These are phyloP conservation scores for Lepidochrysops patricia DNA, from an alignment of 2,888 invertebrate genomes.

Conservation along the genomic window DNA sequence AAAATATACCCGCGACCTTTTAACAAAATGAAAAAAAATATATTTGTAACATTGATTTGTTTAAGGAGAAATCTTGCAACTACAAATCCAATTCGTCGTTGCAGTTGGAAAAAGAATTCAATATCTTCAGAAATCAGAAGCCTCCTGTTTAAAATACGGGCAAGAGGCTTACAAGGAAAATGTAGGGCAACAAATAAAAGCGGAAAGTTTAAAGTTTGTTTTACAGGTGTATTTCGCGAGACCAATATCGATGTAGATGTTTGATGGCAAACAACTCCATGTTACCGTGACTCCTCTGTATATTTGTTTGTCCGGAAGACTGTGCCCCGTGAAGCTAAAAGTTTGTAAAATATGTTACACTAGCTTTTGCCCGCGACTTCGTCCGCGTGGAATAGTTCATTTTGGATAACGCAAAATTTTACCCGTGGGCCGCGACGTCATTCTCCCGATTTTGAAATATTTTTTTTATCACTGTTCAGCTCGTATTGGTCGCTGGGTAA, in stretches of 20 bases:
- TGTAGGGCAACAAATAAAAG: not conserved
- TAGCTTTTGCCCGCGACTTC: too few relatives aligned
- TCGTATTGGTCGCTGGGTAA: too few relatives aligned
- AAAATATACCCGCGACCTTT: conserved; percentile 38
- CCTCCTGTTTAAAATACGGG: not conserved
- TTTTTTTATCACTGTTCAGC: too few relatives aligned
- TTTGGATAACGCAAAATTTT: too few relatives aligned
- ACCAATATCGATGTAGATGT: not conserved
- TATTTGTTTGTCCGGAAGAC: not conserved
- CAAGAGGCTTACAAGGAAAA: not conserved
- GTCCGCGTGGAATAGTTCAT: too few relatives aligned
- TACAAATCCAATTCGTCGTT: not conserved
- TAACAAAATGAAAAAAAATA: conserved; percentile 34
- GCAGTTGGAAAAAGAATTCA: not conserved
- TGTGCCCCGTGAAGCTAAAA: not conserved
- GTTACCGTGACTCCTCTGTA: not conserved
- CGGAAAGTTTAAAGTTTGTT: not conserved
- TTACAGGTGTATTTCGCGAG: not conserved
- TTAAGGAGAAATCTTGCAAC: not conserved
- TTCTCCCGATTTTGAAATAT: too few relatives aligned
- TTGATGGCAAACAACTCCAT: not conserved
- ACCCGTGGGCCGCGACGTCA: too few relatives aligned
- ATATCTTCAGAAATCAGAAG: not conserved
- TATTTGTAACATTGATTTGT: not conserved
- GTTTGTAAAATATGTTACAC: not conserved